These are phyloP conservation scores for Opisthograptis luteolata DNA, from an alignment of 2,888 invertebrate genomes.

Conservation along the genomic window DNA sequence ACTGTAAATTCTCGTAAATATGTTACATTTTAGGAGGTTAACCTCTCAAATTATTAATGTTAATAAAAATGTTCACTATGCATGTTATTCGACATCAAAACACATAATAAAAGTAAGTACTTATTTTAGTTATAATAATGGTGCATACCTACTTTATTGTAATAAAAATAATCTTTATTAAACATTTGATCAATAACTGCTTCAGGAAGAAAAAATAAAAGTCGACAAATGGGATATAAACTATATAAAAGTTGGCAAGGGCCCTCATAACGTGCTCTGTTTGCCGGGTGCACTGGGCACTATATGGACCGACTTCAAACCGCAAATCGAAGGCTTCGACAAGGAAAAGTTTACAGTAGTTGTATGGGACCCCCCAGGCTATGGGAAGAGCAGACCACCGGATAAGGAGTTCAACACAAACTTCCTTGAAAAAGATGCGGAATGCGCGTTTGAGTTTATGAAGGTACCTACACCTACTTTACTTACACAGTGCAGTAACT, in stretches of 20 bases:
- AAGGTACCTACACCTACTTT: constrained; percentile 76
- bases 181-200: too few species aligned
- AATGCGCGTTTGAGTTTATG: constrained; percentile 88
- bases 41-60: constrained; percentile 11
- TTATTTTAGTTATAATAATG: too few species aligned
- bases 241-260: constrained; percentile 85
- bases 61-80: constrained; percentile 7
- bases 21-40: constrained; percentile 16
- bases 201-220: constrained; percentile 86
- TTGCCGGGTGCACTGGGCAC: constrained; percentile 93
- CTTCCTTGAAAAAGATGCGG: constrained; percentile 91
- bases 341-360: constrained; percentile 85
- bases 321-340: constrained; percentile 88
- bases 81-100: constrained; percentile 23
- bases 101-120: constrained; percentile 7
- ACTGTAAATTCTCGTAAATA: too few species aligned
- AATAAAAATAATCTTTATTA: too few species aligned
- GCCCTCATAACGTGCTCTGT: constrained; percentile 86
- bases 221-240: constrained; percentile 85
- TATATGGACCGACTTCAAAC: constrained; percentile 92
- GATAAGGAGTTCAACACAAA: constrained; percentile 87
- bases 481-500: too few species aligned
- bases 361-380: constrained; percentile 95
- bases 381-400: constrained; percentile 93
- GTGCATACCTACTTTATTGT: too few species aligned